Conservation (phyloP, 1,140 invertebrate species). For the Hypothenemus hampei region DNA sequence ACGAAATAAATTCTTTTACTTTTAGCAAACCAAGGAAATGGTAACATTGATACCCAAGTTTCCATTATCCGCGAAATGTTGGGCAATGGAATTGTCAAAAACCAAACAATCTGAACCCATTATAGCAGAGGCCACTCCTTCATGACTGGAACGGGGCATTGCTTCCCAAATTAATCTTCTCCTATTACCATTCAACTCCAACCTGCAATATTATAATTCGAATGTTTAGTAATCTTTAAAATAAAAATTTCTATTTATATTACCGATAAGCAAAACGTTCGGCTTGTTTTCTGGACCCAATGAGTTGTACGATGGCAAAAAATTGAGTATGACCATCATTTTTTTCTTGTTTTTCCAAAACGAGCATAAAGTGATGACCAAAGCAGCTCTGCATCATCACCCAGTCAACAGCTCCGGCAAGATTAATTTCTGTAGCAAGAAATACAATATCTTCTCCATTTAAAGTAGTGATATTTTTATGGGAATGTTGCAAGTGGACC, state of each 20-base stretch:
- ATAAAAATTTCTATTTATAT: constrained; percentile 14
- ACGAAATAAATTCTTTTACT: not conserved
- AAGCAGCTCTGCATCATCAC: constrained; percentile 99
- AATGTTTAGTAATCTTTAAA: not conserved
- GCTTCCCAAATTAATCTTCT: constrained; percentile 97
- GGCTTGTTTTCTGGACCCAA: constrained; percentile 97
- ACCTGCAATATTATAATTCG: constrained; percentile 47
- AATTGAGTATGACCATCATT: constrained; percentile 97
- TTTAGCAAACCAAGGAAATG: constrained; percentile 77
- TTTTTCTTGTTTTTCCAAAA: constrained; percentile 98
- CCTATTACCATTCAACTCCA: constrained; percentile 93
- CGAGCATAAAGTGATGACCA: constrained; percentile 98
- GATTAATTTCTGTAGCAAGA: constrained; percentile 97
- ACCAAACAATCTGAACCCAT: constrained; percentile 97
- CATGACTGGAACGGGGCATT: constrained; percentile 96
- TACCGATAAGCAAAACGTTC: constrained; percentile 98
- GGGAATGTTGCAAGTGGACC: constrained; percentile 94
- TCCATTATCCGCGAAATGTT: constrained; percentile 98
- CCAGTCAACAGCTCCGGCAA: constrained; percentile 99
- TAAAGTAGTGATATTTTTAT: constrained; percentile 98
- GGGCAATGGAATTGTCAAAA: constrained; percentile 97
- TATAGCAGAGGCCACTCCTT: constrained; percentile 97
- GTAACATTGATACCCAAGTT: constrained; percentile 99
- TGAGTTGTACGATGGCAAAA: constrained; percentile 98
- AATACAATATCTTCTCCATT: constrained; percentile 99